Evolutionary conservation across 53 echinoderm and acorn worm species (phyloP), one percentile per base, ranked within the genome.

Genomic region (Stichopus horrens): DNA sequence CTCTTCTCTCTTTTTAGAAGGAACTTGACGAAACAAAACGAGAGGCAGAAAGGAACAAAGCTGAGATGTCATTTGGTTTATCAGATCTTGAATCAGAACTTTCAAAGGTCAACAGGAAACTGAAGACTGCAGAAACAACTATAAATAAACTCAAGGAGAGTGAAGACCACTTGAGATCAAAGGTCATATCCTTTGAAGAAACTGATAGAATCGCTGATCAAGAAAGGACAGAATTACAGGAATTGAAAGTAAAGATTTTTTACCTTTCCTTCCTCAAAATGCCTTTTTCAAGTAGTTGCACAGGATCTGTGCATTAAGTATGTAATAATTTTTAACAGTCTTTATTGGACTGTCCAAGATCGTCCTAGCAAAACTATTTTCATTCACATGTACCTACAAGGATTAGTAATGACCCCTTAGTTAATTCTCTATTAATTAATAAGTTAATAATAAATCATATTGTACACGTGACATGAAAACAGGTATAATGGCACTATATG

Each of bases 141-240:
- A 68, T 86, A 23, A 21, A 60, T 19, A 51, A 65, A 68, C 86
- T 86, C 58, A 65, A 59, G 71, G 86, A 86, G 52, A 60, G 52
- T 21, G 86, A 86, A 51, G n/a, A 65, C n/a, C 65, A 68, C n/a
- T 55, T 89, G 10, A 89, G 78, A 74, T 83, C 83, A 73, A 79
- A 78, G 53, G 63, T 89, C 54, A 89, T 53, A 19, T 79, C 89
- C 9, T 66, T 79, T 7, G 89, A 89, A 21, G n/a, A 20, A 4
- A 6, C 79, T 1, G 66, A 89, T 71, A 80, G 88, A 54, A 88
- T 90, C 20, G 93, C 90, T 51, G 76, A 93, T 37, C 83, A 93
- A n/a, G 90, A 90, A 55, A 68, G 88, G 7, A 84, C 88, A 78
- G 88, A 90, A 8, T 80, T 93, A 4, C 88, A 88, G 56, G 93